phyloP scores from a whole-genome alignment of 2,888 invertebrate species.

The Lepidochitona cinerea region DNA sequence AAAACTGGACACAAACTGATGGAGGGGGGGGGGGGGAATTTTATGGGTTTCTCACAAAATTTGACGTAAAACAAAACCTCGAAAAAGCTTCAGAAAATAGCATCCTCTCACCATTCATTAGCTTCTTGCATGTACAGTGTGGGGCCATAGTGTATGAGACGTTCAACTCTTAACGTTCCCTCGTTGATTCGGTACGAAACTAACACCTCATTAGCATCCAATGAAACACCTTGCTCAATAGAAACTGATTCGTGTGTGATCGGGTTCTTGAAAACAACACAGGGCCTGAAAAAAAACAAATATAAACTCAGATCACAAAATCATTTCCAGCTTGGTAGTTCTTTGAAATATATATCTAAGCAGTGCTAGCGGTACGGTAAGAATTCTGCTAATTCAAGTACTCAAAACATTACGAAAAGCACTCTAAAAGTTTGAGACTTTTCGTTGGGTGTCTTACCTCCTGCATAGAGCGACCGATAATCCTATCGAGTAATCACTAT shows the following conservation, averaged over 20 bases:
- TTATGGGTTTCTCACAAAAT: too few relatives aligned
- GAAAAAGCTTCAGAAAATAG: neutral
- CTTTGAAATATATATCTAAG: neutral
- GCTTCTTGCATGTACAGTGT: conserved; percentile 58
- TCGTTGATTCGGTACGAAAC: conserved; percentile 55
- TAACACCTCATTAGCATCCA: conserved; percentile 65
- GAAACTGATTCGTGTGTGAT: conserved; percentile 48
- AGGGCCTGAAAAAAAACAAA: conserved; percentile 47
- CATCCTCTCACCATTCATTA: conserved; percentile 60
- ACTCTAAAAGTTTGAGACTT: too few relatives aligned
- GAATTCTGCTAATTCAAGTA: too few relatives aligned
- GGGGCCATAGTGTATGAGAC: conserved; percentile 63
- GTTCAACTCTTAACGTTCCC: conserved; percentile 43
- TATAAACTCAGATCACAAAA: neutral
- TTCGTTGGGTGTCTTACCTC: too few relatives aligned
- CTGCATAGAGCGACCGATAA: too few relatives aligned
- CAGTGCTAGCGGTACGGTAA: too few relatives aligned
- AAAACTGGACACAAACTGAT: too few relatives aligned
- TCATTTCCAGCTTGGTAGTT: neutral
- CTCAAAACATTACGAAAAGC: too few relatives aligned
- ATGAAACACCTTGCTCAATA: conserved; percentile 46
- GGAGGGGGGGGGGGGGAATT: too few relatives aligned
- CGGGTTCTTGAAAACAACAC: conserved; percentile 52
- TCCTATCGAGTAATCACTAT: too few relatives aligned
- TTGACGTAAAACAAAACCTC: too few relatives aligned